Evolutionary conservation across 2,888 invertebrate genomes (phyloP), one percentile per base, ranked within the genome.

Genomic region (Cantharis rufa): DNA sequence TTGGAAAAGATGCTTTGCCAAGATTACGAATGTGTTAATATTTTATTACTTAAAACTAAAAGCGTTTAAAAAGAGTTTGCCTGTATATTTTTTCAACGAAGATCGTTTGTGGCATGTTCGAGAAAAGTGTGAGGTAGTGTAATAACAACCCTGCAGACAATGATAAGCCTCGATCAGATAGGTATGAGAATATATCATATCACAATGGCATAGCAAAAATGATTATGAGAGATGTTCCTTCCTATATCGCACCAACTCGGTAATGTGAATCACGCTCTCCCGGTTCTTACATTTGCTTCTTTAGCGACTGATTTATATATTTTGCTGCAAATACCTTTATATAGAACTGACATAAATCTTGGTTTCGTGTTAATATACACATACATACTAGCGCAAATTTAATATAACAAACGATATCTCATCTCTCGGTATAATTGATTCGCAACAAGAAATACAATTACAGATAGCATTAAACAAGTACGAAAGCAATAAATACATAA

Each of bases 221-320:
- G 88, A 88, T 88, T 88, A 88, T 86, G 86, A 84, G 86, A 85
- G 86, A 87, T 86, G 87, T 87, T 88, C 87, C 87, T 88, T 87
- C 87, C 87, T 86, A 86, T 85, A 86, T 85, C 84, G 84, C 84
- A 84, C 84, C 83, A 83, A 82, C 85, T 85, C 85, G 86, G 86
- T 86, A 86, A 86, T 86, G 86, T 86, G 85, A 86, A 86, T 86
- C 86, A 86, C 86, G 86, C 86, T 86, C 86, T 86, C 84, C 85
- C 86, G 86, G 86, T 86, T 86, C 86, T 86, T 86, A 85, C 84
- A 84, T 83, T 83, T 84, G 83, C 85, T 86, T 84, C 85, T 85
- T 85, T 84, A 83, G 82, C 83, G 81, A 81, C 84, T 84, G 85
- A 86, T 86, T 86, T 86, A 86, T 86, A 85, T 83, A 85, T 86